These are phyloP conservation scores for Chaetops frenatus DNA, from an alignment of 2,113 vertebrate genomes.

Conservation along the genomic window DNA sequence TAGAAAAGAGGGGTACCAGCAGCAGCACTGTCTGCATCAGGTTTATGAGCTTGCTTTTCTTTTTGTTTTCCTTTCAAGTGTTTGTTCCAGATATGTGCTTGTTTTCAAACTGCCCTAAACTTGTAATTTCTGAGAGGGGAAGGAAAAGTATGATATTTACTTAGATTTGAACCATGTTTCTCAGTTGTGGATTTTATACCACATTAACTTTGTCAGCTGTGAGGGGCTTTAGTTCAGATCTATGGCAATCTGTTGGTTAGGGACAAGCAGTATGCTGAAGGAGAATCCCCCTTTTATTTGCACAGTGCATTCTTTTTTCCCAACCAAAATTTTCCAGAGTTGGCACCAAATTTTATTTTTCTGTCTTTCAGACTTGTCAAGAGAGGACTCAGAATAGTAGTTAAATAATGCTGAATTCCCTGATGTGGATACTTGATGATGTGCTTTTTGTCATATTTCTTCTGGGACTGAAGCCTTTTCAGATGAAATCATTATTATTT, in stretches of 20 bases:
- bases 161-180: not conserved
- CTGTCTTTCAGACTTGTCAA: not conserved
- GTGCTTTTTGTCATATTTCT: slow-evolving; percentile 8
- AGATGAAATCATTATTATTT: slow-evolving; percentile 25
- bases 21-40: not conserved
- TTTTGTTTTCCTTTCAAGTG: not conserved
- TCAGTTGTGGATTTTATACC: not conserved
- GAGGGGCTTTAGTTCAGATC: not conserved
- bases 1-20: not conserved
- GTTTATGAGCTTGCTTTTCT: not conserved
- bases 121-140: not conserved
- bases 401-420: not conserved
- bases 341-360: not conserved
- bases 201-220: not conserved
- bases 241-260: not conserved
- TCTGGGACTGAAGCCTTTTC: slow-evolving; percentile 10
- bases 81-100: not conserved
- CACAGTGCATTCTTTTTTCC: not conserved
- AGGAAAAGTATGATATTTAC: not conserved
- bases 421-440: not conserved
- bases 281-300: not conserved
- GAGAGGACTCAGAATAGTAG: not conserved
- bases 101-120: not conserved
- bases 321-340: not conserved
- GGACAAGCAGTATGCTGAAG: not conserved